Evolutionary conservation across 1,140 invertebrate genomes (phyloP).

Genomic region (Araneus ventricosus): DNA sequence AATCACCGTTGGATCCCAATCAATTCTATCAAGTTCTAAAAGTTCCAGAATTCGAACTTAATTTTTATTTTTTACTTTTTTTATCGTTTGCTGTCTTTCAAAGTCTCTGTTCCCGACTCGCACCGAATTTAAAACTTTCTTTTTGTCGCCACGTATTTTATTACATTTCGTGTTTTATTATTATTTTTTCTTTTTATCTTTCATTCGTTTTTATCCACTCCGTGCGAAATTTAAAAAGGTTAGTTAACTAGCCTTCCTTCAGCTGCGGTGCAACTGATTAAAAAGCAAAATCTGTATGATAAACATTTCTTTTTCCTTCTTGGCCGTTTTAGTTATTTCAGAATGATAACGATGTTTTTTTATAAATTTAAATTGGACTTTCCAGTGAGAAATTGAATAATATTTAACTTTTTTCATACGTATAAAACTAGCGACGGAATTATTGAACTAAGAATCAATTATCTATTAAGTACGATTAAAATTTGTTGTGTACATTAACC

Average conservation of each 20-base stretch:
- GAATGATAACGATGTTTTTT: no score
- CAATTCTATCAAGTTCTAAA: conserved; percentile 51
- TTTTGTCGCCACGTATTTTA: conserved; percentile 7
- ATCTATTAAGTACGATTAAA: no score
- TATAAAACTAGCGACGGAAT: no score
- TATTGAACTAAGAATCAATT: no score
- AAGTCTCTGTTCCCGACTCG: not conserved
- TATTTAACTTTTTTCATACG: no score
- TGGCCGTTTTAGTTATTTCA: not conserved
- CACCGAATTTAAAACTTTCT: conserved; percentile 53
- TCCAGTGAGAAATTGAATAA: no score
- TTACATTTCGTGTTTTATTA: not conserved
- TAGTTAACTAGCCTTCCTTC: not conserved
- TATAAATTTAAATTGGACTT: no score
- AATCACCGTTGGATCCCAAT: conserved; percentile 29
- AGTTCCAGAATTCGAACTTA: conserved; percentile 38
- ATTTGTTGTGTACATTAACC: no score
- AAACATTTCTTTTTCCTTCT: not conserved
- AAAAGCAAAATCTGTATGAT: not conserved
- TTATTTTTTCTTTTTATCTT: no score
- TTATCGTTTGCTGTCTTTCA: not conserved
- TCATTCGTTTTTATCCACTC: not conserved
- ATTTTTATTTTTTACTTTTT: not conserved
- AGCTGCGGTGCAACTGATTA: not conserved
- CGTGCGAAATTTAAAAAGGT: conserved; percentile 17